Base-by-base conservation (phyloP, 2,888 invertebrate species). In the Eulithis prunata region DNA sequence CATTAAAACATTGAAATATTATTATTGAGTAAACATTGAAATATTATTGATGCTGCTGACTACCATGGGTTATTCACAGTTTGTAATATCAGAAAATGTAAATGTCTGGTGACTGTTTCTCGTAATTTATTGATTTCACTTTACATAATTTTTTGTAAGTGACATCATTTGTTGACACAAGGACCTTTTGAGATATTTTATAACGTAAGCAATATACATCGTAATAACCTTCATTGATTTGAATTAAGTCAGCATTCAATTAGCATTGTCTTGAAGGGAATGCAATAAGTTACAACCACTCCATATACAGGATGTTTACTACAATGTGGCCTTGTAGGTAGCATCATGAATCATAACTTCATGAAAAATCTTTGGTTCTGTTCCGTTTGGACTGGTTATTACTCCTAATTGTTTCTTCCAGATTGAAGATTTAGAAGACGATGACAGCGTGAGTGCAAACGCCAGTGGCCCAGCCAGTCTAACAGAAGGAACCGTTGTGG, bases 371-470 rank as follows among this genome's bases (percentile, higher is more conserved):
- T 32, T 32, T 32, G 21, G 21, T 2, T 21, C 21, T 21, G 1
- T 21, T 21, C 21, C 2, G 21, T 21, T 21, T 41, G 7, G 10
- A 41, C 41, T 41, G 8, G 8, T 11, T 7, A 10, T 8, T 41
- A 41, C 5, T 41, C 41, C 41, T 0, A 41, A 41, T 41, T 5
- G 8, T 13, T 59, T 51, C 12, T 62, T 62, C 45, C 75, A 93
- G 92, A 82, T 82, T 28, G 91, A 93, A 78, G 89, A 89, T 70
- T 88, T 88, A 0, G 91, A 89, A 69, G 90, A 88, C 51, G 89
- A 88, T 14, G 87, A 84, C 2, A 84, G 77, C 52, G 75, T 75
- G 10, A 79, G 60, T 52, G 61, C 64, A 0, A 57, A 21, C 8
- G 57, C 54, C n/a, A 83, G 84, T 60, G 86, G 77, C 2, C 70